Evolutionary conservation across 1,140 invertebrate species (phyloP), one percentile per base, ranked within the genome.

Genomic region (Solenopsis fugax): DNA sequence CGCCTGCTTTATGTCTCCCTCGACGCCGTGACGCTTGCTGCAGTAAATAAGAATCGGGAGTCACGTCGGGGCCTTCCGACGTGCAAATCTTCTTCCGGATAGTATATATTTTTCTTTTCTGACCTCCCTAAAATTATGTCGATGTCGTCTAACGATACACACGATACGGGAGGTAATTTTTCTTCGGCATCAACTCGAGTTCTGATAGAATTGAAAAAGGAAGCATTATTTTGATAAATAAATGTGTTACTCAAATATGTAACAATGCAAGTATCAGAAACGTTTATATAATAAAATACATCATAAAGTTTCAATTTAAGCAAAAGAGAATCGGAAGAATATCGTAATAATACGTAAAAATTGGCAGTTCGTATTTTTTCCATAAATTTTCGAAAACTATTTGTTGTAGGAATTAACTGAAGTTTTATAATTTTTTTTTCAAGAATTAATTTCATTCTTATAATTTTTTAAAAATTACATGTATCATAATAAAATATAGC

Each of bases 1-100:
- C 85, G 71, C 88, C 65, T 85, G 71, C 60, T 92, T 94, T 94
- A 93, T 89, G 91, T 88, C 85, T 92, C 91, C 93, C 92, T 80
- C 86, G 92, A 90, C 90, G 73, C 81, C 21, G 67, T 54, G 64
- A 67, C 48, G 72, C 58, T 76, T 86, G 81, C 86, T 80, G 86
- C 89, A 89, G 89, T 92, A 94, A 94, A 94, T 93, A 94, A 93
- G 85, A 89, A 91, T 86, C 90, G 76, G 45, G 34, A 88, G 56
- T 88, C 62, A 24, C 60, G 24, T 62, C 77, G 58, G 64, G 64
- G 54, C 34, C 9, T 48, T 18, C 16, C 41, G n/a, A 48, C 41
- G 62, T 62, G 58, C 75, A 62, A 89, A 86, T 89, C 87, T 78
- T 69, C 78, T 69, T 16, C 56, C 48, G 41, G 52, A 88, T 86